Conservation (phyloP, 1,140 invertebrate species). For the Drosophila lini region DNA sequence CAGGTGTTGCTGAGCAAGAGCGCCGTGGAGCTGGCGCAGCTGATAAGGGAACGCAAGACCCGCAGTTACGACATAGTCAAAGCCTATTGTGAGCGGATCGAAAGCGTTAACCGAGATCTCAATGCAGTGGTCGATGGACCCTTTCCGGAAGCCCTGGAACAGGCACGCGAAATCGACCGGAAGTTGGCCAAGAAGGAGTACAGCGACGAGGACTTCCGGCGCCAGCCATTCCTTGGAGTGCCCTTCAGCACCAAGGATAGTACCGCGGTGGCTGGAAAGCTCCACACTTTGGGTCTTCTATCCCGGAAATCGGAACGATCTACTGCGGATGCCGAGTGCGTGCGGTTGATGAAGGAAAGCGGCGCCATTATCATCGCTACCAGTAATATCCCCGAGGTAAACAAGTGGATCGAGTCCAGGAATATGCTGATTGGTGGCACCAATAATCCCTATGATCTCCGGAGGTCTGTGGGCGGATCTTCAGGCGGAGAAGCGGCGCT, state of each 20-base stretch:
- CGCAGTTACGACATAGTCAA: slow-evolving; percentile 90
- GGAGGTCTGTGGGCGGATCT: slow-evolving; percentile 92
- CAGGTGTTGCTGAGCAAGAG: slow-evolving; percentile 87
- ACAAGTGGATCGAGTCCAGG: slow-evolving; percentile 90
- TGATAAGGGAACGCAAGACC: slow-evolving; percentile 88
- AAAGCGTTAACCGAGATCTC: slow-evolving; percentile 90
- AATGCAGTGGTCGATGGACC: slow-evolving; percentile 92
- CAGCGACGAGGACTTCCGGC: slow-evolving; percentile 86
- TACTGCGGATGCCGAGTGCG: slow-evolving; percentile 90
- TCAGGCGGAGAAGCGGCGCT: slow-evolving; percentile 92
- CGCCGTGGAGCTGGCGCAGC: slow-evolving; percentile 87
- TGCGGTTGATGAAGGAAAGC: slow-evolving; percentile 89
- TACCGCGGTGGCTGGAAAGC: slow-evolving; percentile 86
- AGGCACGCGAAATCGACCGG: slow-evolving; percentile 90
- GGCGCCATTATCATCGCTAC: slow-evolving; percentile 96
- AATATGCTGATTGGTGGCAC: slow-evolving; percentile 97
- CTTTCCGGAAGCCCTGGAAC: slow-evolving; percentile 90
- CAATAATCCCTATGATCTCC: slow-evolving; percentile 95
- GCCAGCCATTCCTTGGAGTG: slow-evolving; percentile 90
- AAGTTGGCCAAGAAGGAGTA: slow-evolving; percentile 86
- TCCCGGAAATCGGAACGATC: slow-evolving; percentile 86
- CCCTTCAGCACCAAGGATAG: slow-evolving; percentile 91
- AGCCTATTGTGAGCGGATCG: slow-evolving; percentile 91
- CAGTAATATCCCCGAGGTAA: slow-evolving; percentile 96
- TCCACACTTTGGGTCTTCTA: slow-evolving; percentile 88